These are phyloP conservation scores for Thinocorus orbignyianus DNA, from an alignment of 2,113 vertebrate species.

Conservation along the genomic window DNA sequence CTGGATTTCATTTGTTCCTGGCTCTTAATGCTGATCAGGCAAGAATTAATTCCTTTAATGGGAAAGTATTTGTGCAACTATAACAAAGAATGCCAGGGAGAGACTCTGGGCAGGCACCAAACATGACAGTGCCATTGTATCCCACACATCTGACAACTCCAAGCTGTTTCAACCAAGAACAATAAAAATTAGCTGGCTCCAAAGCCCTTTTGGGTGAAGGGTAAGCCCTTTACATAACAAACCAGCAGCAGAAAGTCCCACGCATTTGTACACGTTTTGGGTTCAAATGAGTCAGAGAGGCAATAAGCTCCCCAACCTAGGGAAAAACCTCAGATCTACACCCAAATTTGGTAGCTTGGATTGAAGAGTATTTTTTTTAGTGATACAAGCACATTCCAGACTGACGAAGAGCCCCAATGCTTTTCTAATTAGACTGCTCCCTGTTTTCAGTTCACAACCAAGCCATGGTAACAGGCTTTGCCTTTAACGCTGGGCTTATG, in stretches of 20 bases:
- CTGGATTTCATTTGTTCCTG: conserved; percentile 21
- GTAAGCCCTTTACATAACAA: not conserved
- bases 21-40: not conserved
- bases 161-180: not conserved
- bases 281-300: not conserved
- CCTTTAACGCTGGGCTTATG: not conserved
- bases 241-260: not conserved
- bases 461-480: not conserved
- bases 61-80: not conserved
- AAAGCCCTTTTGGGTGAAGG: not conserved
- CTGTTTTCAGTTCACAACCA: not conserved
- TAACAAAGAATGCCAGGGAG: not conserved
- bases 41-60: conserved; percentile 16
- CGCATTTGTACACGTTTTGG: not conserved
- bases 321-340: not conserved
- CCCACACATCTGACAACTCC: not conserved
- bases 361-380: not conserved
- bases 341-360: not conserved
- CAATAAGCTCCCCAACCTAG: fast-evolving
- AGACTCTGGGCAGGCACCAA: not conserved
- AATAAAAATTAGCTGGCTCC: not conserved
- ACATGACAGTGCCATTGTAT: not conserved
- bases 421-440: not conserved
- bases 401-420: not conserved
- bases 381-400: not conserved